Evolutionary conservation across 1,140 invertebrate species (phyloP).

Genomic region (Megathymus violae): DNA sequence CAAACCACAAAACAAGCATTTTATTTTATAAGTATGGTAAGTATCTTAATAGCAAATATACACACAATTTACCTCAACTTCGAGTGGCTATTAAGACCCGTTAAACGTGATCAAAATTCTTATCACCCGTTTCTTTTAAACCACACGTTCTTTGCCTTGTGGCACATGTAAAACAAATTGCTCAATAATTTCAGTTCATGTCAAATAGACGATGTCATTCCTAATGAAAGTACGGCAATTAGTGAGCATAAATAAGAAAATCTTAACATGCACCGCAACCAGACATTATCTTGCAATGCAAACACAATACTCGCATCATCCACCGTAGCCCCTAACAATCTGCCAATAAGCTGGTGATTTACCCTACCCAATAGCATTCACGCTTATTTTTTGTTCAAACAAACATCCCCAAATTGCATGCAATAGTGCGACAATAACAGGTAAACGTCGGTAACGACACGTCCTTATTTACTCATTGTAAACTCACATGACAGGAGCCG

Average conservation of each 20-base stretch:
- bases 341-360: constrained; percentile 37
- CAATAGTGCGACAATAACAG: constrained; percentile 74
- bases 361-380: constrained; percentile 52
- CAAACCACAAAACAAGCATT: no score
- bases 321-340: constrained; percentile 37
- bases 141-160: no score
- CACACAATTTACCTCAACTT: no score
- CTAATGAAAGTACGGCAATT: no score
- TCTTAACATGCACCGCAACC: constrained; percentile 3
- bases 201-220: no score
- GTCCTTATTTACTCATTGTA: constrained; percentile 82
- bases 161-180: no score
- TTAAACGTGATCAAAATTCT: no score
- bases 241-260: neutral
- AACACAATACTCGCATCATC: constrained; percentile 15
- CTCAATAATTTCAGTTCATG: no score
- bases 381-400: constrained; percentile 72
- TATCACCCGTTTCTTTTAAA: no score
- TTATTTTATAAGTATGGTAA: no score
- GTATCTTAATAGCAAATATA: no score
- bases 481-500: constrained; percentile 81
- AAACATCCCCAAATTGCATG: constrained; percentile 60
- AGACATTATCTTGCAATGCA: constrained; percentile 33
- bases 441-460: constrained; percentile 51
- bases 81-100: no score